Evolutionary conservation across 2,797 vertebrate species (phyloP), one percentile per base, ranked within the genome.

Genomic region (Eulemur coronatus): DNA sequence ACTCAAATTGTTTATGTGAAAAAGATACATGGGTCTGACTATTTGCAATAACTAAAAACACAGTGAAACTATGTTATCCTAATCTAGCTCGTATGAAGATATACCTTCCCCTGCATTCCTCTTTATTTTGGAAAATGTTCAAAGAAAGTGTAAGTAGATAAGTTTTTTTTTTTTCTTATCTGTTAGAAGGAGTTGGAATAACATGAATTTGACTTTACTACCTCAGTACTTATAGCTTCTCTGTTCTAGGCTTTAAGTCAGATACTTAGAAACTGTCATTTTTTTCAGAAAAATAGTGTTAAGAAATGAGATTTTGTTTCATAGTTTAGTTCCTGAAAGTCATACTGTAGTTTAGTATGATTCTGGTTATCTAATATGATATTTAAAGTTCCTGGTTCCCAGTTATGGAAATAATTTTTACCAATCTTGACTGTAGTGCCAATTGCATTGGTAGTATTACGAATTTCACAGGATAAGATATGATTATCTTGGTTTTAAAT

Each of bases 111-210:
- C 17, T 87, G 35, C 30, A 65, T 88, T 92, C 30, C 18, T 69
- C 35, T 93, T 92, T 79, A 43, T 75, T 84, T 81, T 79, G 52
- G 30, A 81, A 96, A 70, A 10, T 79, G 38, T 92, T 95, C 88
- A 92, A 48, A 84, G 57, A 70, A 70, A 78, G 7, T 75, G 0
- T 84, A 72, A 91, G 4, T 91, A 50, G 11, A 52, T 79, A 7
- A 20, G 10, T 59, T 30, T 52, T 48, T 88, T 80, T 80, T 38
- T 50, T 57, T 52, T 4, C 48, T 84, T 92, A 20, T 67, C 30
- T 76, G 4, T 4, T 73, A 55, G 14, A 46, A 91, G 12, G 30
- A 96, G 43, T 35, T 95, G 20, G 24, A 76, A 55, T 69, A 50
- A 9, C 26, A 61, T 84, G 33, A 33, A 67, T 78, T 76, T 86